phyloP scores from a whole-genome alignment of 2,888 invertebrate genomes.

The Apamea sordens region DNA sequence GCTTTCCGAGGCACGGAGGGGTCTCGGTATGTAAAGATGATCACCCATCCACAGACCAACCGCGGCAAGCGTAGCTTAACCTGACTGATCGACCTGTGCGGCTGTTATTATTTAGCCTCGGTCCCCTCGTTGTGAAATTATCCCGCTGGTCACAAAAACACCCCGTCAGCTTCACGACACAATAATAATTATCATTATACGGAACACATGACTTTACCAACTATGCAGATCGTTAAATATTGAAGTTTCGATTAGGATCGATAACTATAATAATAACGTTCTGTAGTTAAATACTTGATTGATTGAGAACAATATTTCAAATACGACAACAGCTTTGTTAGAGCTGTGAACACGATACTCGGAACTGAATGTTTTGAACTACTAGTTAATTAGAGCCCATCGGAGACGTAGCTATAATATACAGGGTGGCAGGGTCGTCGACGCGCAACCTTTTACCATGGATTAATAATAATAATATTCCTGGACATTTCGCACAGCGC shows the following conservation, averaged over 20 bases:
- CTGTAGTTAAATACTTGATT: background rate
- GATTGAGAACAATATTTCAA: conserved; percentile 16
- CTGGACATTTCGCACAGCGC: too few species aligned
- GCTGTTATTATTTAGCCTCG: too few species aligned
- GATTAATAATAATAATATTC: too few species aligned
- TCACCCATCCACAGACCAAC: too few species aligned
- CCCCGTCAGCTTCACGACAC: background rate
- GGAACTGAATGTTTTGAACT: background rate
- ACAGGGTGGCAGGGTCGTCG: too few species aligned
- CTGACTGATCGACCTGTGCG: too few species aligned
- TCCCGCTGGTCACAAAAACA: background rate
- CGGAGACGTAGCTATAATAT: background rate
- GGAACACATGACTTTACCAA: conserved; percentile 13
- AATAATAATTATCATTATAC: background rate
- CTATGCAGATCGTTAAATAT: conserved; percentile 8
- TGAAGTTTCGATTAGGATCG: conserved; percentile 30
- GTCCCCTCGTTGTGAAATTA: too few species aligned
- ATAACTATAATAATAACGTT: background rate
- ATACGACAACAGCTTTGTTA: background rate
- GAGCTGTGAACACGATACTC: background rate
- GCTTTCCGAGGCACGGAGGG: too few species aligned
- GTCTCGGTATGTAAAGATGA: too few species aligned
- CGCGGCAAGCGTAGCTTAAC: too few species aligned
- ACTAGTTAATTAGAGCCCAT: background rate
- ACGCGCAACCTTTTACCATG: too few species aligned